Conservation (phyloP, 2,797 vertebrate genomes). For the Pseudomugil tenellus region DNA sequence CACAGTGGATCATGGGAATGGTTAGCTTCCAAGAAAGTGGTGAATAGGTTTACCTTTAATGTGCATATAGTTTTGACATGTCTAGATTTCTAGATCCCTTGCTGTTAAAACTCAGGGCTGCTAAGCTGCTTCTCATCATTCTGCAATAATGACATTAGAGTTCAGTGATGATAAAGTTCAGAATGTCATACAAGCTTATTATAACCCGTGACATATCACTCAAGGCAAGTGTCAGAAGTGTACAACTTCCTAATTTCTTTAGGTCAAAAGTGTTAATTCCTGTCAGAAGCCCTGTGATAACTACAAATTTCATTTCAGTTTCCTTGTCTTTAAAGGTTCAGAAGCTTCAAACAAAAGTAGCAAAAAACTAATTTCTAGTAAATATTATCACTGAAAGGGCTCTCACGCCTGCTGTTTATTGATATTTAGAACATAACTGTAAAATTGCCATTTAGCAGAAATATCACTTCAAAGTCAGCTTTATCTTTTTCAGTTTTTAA, state of each 20-base stretch:
- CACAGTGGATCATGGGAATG: too few species aligned
- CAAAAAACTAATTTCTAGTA: too few species aligned
- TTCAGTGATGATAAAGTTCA: too few species aligned
- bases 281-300: background rate
- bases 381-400: too few species aligned
- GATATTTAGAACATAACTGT: conserved; percentile 3
- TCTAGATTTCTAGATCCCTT: too few species aligned
- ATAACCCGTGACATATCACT: background rate
- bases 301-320: background rate
- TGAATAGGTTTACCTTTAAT: too few species aligned
- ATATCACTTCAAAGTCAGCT: background rate
- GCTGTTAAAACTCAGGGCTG: too few species aligned
- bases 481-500: background rate
- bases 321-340: background rate
- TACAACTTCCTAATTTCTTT: background rate
- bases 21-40: too few species aligned
- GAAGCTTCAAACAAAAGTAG: background rate
- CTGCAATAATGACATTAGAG: too few species aligned
- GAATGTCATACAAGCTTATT: background rate
- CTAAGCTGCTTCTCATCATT: too few species aligned
- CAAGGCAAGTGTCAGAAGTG: background rate
- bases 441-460: background rate
- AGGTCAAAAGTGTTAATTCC: background rate
- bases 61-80: too few species aligned
- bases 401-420: too few species aligned